These are phyloP conservation scores for Ceramica pisi DNA, from an alignment of 2,888 invertebrate genomes.

Conservation along the genomic window DNA sequence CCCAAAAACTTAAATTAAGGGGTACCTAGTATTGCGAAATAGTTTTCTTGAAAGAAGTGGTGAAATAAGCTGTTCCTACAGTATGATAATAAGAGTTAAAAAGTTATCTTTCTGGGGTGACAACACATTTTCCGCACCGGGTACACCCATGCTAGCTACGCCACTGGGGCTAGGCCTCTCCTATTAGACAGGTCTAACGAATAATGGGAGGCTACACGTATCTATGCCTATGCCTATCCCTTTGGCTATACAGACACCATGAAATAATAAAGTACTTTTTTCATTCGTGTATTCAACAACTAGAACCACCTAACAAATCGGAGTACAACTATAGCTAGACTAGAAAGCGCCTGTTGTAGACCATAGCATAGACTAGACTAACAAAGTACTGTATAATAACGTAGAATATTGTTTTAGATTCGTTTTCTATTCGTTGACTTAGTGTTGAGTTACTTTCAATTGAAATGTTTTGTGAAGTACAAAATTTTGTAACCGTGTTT, in stretches of 20 bases:
- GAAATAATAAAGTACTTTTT: neutral
- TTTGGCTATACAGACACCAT: too few species aligned
- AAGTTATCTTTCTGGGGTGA: too few species aligned
- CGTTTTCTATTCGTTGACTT: conserved; percentile 48
- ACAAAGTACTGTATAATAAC: conserved; percentile 37
- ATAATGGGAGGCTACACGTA: too few species aligned
- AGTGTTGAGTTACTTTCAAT: conserved; percentile 50
- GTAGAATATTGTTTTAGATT: conserved; percentile 48
- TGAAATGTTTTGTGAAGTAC: conserved; percentile 51
- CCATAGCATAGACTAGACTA: conserved; percentile 49
- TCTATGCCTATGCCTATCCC: too few species aligned
- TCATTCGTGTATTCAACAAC: conserved; percentile 37
- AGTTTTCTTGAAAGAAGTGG: neutral
- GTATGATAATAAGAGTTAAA: too few species aligned
- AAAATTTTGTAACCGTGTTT: conserved; percentile 60
- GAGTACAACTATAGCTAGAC: conserved; percentile 52
- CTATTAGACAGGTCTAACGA: too few species aligned
- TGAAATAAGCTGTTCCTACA: too few species aligned
- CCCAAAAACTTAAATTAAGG: neutral
- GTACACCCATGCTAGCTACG: too few species aligned
- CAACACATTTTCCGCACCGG: too few species aligned
- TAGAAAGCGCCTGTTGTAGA: conserved; percentile 55
- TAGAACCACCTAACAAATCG: conserved; percentile 16
- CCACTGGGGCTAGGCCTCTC: too few species aligned
- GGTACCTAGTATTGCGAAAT: neutral